phyloP scores from a whole-genome alignment of 1,140 invertebrate species.

The Anthonomus grandis region DNA sequence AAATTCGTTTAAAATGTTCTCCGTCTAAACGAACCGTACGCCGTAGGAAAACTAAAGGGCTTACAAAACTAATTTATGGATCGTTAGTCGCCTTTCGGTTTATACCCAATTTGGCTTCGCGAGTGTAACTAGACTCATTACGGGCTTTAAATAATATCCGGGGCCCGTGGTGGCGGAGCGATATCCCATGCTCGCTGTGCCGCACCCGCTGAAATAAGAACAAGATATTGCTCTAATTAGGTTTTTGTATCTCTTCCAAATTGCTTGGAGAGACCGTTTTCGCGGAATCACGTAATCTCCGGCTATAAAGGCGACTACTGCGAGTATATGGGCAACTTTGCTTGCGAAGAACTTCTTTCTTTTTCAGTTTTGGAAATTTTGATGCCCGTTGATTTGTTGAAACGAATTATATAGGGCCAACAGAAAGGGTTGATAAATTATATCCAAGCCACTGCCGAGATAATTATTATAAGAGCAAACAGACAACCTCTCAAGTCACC shows the following conservation, averaged over 20 bases:
- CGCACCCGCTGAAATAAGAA: conserved; percentile 24
- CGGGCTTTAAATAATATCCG: conserved; percentile 31
- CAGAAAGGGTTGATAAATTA: no score
- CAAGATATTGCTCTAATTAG: conserved; percentile 24
- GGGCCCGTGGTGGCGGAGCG: conserved; percentile 13
- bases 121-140: conserved; percentile 32
- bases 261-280: conserved; percentile 7
- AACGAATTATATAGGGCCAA: no score
- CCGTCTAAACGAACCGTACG: conserved; percentile 15
- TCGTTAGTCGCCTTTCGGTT: conserved; percentile 35
- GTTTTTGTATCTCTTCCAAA: conserved; percentile 21
- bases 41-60: conserved; percentile 36
- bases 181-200: conserved; percentile 14
- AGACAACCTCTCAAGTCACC: no score
- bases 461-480: no score
- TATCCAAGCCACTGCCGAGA: no score
- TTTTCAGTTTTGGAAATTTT: no score
- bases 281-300: no score
- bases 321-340: no score
- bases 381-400: no score
- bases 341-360: no score
- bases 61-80: conserved; percentile 39
- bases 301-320: no score
- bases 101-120: conserved; percentile 37
- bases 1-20: no score